Conservation (phyloP, 2,797 vertebrate genomes). For the Podarcis siculus region DNA sequence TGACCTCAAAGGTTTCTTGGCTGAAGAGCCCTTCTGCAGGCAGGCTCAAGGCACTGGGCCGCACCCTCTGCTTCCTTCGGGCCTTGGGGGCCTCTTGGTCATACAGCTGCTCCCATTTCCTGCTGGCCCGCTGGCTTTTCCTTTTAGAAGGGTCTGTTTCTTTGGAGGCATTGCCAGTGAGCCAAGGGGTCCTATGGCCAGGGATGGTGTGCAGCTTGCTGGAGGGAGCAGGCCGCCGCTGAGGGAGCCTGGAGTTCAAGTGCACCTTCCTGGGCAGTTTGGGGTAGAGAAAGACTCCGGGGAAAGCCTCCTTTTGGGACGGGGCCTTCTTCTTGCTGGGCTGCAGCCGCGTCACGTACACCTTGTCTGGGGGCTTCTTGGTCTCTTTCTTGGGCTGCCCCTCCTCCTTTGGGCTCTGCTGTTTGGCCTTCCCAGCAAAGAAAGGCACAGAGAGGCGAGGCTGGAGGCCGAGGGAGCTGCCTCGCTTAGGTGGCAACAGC, state of each 20-base stretch:
- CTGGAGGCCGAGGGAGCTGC: slow-evolving; percentile 70
- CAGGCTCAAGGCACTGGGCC: slow-evolving; percentile 32
- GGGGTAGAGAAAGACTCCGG: slow-evolving; percentile 87
- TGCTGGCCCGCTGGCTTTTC: slow-evolving; percentile 44
- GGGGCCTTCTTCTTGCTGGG: slow-evolving; percentile 70
- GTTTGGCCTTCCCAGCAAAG: slow-evolving; percentile 80
- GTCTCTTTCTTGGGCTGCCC: slow-evolving; percentile 46
- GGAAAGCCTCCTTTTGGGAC: slow-evolving; percentile 83
- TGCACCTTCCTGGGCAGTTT: slow-evolving; percentile 68
- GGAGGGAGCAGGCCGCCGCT: slow-evolving; percentile 56
- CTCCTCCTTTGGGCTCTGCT: slow-evolving; percentile 7
- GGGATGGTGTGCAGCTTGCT: slow-evolving; percentile 18
- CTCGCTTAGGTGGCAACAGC: slow-evolving; percentile 64
- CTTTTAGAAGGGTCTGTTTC: slow-evolving; percentile 57
- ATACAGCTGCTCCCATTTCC: slow-evolving; percentile 38
- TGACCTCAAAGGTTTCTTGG: slow-evolving; percentile 46
- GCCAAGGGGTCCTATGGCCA: slow-evolving; percentile 58
- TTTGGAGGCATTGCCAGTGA: slow-evolving; percentile 71
- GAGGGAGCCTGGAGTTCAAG: slow-evolving; percentile 61
- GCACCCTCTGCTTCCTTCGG: slow-evolving; percentile 48
- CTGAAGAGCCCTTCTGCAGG: slow-evolving; percentile 62
- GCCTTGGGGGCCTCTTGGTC: not conserved
- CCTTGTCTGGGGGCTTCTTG: slow-evolving; percentile 82
- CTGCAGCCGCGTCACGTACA: slow-evolving; percentile 90
- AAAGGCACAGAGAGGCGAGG: slow-evolving; percentile 81